Evolutionary conservation across 1,140 invertebrate species (phyloP).

Genomic region (Papilio helenus): DNA sequence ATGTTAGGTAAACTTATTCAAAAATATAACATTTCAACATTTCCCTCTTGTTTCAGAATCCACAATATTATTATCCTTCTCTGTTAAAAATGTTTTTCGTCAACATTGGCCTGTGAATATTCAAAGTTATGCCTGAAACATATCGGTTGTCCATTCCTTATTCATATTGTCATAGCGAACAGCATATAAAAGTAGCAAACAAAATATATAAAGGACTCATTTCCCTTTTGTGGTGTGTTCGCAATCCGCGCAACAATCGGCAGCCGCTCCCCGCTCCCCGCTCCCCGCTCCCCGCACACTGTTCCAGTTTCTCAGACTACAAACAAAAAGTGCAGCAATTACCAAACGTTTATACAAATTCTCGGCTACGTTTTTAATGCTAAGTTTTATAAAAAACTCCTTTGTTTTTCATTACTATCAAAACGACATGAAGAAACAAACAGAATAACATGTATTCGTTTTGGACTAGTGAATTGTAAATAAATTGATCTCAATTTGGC

Average conservation of each 20-base stretch:
- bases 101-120: background rate
- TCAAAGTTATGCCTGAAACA: background rate
- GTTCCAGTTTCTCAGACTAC: slow-evolving; percentile 12
- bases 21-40: too few relatives aligned
- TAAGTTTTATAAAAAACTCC: background rate
- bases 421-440: background rate
- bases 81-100: too few relatives aligned
- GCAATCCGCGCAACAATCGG: slow-evolving; percentile 30
- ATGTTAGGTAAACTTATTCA: too few relatives aligned
- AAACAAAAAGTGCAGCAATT: slow-evolving; percentile 28
- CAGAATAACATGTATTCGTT: background rate
- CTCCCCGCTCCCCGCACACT: background rate
- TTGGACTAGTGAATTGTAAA: background rate
- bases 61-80: background rate
- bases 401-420: background rate
- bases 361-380: slow-evolving; percentile 5
- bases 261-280: background rate
- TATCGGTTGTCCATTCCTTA: background rate
- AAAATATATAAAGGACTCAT: slow-evolving; percentile 19
- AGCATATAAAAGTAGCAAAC: slow-evolving; percentile 8
- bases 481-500: too few relatives aligned
- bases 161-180: background rate
- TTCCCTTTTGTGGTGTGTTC: slow-evolving; percentile 24
- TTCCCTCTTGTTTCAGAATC: too few relatives aligned
- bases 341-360: slow-evolving; percentile 24